Conservation (phyloP, 2,113 vertebrate species). For the Tragelaphus buxtoni region DNA sequence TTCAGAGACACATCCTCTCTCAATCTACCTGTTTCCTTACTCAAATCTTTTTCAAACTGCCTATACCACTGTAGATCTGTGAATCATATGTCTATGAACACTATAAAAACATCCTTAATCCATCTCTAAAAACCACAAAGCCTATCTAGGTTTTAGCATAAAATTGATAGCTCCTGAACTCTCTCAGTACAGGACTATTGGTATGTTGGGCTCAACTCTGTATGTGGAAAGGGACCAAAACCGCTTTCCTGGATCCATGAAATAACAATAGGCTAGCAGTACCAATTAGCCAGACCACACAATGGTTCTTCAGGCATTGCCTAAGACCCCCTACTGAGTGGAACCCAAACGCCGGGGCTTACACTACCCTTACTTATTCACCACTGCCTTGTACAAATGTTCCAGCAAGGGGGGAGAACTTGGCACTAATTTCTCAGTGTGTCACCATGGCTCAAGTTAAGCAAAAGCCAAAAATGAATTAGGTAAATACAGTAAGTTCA, state of each 20-base stretch:
- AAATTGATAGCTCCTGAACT: not conserved
- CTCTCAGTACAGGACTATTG: not conserved
- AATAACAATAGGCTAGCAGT: not conserved
- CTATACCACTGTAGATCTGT: not conserved
- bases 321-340: not conserved
- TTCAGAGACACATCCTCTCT: not conserved
- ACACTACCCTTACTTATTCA: not conserved
- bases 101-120: not conserved
- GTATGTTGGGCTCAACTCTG: not conserved
- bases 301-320: not conserved
- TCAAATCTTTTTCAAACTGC: not conserved
- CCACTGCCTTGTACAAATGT: not conserved
- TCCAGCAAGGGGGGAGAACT: conserved; percentile 7
- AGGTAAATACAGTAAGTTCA: conserved; percentile 45
- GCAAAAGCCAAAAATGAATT: conserved; percentile 64
- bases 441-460: conserved; percentile 32
- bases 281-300: conserved; percentile 10
- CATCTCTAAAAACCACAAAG: not conserved
- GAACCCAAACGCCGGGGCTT: not conserved
- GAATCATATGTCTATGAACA: not conserved
- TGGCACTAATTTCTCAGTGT: conserved; percentile 7
- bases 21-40: not conserved
- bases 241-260: not conserved
- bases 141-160: not conserved
- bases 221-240: conserved; percentile 2